These are phyloP conservation scores for Muricea muricata DNA, from an alignment of 92 coral and sea anemone genomes.

Conservation along the genomic window DNA sequence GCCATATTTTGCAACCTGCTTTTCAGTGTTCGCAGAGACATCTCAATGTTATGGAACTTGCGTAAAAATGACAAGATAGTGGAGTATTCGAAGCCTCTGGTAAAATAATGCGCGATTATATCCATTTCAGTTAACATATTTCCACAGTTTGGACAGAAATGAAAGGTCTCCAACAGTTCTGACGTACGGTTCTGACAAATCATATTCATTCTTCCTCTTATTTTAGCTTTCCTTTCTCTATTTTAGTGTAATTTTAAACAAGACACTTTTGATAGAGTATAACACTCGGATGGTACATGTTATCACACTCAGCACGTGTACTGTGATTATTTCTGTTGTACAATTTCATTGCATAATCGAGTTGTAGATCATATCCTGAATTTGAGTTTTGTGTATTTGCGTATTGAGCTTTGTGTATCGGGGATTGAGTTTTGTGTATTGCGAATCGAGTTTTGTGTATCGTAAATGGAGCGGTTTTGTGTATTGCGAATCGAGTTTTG, in stretches of 20 bases:
- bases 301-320: neutral
- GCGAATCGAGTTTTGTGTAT: neutral
- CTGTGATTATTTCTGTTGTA: neutral
- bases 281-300: too few relatives aligned
- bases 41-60: neutral
- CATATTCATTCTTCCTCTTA: neutral
- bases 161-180: neutral
- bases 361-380: neutral
- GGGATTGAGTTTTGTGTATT: neutral
- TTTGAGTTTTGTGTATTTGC: neutral
- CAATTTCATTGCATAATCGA: neutral
- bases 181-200: neutral
- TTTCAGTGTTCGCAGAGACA: neutral
- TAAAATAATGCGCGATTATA: neutral
- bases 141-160: neutral
- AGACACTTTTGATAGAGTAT: neutral
- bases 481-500: neutral
- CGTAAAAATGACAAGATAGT: neutral
- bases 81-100: neutral
- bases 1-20: neutral
- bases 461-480: neutral
- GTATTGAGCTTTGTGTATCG: neutral
- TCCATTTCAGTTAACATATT: constrained; percentile 5
- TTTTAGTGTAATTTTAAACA: neutral
- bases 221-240: too few relatives aligned